Percentiles rank a stretch among this genome's conserved stretches.
phyloP scores from a whole-genome alignment of 1,140 invertebrate species.

The Drosophila lacteicornis region DNA sequence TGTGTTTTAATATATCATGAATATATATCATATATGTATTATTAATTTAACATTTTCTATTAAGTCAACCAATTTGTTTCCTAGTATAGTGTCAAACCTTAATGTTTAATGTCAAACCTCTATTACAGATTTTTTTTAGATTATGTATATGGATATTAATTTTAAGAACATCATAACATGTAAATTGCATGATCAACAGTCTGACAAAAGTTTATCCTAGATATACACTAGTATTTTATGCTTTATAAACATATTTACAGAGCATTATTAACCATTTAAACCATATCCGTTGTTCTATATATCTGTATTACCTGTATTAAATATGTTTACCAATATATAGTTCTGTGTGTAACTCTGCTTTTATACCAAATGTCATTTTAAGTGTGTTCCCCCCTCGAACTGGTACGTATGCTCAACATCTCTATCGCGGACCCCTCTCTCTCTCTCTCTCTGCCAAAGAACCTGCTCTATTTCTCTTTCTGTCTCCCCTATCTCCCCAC shows the following conservation, averaged over 20 bases:
- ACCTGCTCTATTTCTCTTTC: slow-evolving; percentile 33
- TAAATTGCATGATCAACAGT: neutral
- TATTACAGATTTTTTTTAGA: too few species aligned
- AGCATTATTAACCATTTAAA: slow-evolving; percentile 2
- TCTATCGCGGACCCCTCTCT: slow-evolving; percentile 47
- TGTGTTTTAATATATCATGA: too few species aligned
- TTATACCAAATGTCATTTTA: slow-evolving; percentile 64
- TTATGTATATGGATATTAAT: neutral
- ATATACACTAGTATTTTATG: neutral
- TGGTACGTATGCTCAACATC: slow-evolving; percentile 76
- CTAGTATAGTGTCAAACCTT: too few species aligned
- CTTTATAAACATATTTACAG: neutral
- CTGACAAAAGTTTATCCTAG: too few species aligned
- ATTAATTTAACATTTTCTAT: neutral
- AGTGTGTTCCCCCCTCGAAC: slow-evolving; percentile 77
- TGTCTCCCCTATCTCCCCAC: slow-evolving; percentile 17
- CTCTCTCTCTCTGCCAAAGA: slow-evolving; percentile 18
- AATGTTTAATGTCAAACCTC: too few species aligned
- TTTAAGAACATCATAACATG: neutral
- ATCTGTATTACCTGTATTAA: slow-evolving; percentile 36
- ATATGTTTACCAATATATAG: slow-evolving; percentile 20
- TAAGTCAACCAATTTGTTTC: too few species aligned
- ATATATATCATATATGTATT: too few species aligned
- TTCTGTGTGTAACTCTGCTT: slow-evolving; percentile 48
- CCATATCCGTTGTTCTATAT: slow-evolving; percentile 5